Evolutionary conservation across 1,140 invertebrate genomes (phyloP), one percentile per base, ranked within the genome.

Genomic region (Hesperophylax magnus): DNA sequence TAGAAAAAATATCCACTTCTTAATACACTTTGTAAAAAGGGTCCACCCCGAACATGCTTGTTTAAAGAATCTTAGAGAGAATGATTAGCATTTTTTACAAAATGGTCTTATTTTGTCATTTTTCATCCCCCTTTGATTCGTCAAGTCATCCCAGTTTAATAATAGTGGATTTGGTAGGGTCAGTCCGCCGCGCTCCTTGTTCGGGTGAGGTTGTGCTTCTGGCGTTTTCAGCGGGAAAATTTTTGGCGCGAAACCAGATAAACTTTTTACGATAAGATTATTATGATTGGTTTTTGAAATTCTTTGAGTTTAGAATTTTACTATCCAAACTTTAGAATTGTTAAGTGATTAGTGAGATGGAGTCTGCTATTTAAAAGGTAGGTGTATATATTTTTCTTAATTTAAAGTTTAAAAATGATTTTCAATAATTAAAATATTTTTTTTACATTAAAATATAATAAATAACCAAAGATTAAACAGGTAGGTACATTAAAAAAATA

Each of bases 261-360:
- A 72, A 72, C 69, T 72, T 72, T 72, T 53, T 72, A 52, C 69
- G 69, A 72, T 24, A 72, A 52, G 22, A 53, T 5, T 22, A 22
- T 39, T 39, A 60, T 17, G 7, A 56, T 60, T 60, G 56, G 6
- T 18, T 18, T 60, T 9, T 17, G 7, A 60, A 60, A 60, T 20
- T 20, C 56, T 60, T 60, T 5, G 56, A 3, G 9, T 60, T 60
- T 0, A 60, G 56, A 60, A 60, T 9, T 20, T 18, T 60, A 8
- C 15, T 60, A 1, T 22, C 20, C 9, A 60, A 9, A 20, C 18
- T 7, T 58, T 58, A 7, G 7, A 3, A 3, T 39, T 2, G 5
- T 9, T 8, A 20, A 20, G 56, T 60, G 56, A 60, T 20, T 18
- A 6, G 56, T 60, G 56, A 20, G 34, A 60, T n/a, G n/a, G 18